These are phyloP conservation scores for Drosophila ficusphila DNA, from an alignment of 1,140 invertebrate species.

Conservation along the genomic window DNA sequence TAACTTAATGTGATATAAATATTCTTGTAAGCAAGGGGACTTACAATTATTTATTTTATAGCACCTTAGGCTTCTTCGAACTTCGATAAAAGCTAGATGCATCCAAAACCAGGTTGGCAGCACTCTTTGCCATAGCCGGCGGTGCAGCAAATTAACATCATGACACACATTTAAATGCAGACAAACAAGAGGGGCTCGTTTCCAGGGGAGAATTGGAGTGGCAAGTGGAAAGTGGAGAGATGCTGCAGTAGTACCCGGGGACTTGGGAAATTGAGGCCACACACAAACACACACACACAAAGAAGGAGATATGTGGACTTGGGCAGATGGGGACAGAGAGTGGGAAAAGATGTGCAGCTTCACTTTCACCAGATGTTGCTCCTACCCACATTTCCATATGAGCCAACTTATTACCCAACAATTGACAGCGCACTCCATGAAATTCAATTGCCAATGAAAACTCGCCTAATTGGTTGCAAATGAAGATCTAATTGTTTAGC, in stretches of 20 bases:
- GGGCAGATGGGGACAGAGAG: neutral
- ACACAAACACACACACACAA: neutral
- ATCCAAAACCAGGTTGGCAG: neutral
- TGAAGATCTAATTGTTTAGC: neutral
- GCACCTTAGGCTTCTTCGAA: no score
- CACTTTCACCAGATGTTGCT: conserved; percentile 26
- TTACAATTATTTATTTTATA: no score
- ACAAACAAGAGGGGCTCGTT: conserved; percentile 18
- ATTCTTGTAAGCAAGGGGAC: no score
- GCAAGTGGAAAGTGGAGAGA: conserved; percentile 5
- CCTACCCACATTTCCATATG: conserved; percentile 16
- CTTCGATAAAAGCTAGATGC: no score
- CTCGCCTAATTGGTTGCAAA: conserved; percentile 17
- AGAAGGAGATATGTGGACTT: neutral
- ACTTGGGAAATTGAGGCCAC: conserved; percentile 53
- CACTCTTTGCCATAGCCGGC: conserved; percentile 13
- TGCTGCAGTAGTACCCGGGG: conserved; percentile 32
- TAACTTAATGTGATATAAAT: no score
- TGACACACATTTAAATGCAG: conserved; percentile 77
- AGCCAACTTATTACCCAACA: conserved; percentile 19
- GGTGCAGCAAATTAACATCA: conserved; percentile 73
- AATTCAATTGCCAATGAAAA: conserved; percentile 28
- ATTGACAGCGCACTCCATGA: conserved; percentile 2
- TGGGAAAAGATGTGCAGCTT: neutral
- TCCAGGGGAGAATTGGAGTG: neutral